phyloP scores from a whole-genome alignment of 2,888 invertebrate genomes.

The Macaria liturata region DNA sequence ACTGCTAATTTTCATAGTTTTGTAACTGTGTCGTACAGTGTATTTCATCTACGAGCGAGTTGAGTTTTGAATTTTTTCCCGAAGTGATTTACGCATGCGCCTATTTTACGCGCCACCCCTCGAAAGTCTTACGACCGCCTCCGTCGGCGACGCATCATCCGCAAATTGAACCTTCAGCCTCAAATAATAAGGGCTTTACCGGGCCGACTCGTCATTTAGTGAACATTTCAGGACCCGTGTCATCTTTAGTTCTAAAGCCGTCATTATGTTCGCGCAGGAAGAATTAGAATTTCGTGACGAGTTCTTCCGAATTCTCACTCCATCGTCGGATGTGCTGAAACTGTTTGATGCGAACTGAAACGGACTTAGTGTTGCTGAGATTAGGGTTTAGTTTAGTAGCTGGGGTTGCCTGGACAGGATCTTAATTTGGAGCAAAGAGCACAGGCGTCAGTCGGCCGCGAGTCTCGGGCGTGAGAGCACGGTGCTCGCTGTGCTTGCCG shows the following conservation, averaged over 20 bases:
- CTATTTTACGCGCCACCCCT: slow-evolving; percentile 79
- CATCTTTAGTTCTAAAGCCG: slow-evolving; percentile 74
- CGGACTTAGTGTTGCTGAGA: slow-evolving; percentile 33
- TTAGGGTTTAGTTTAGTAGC: slow-evolving; percentile 52
- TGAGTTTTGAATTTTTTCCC: slow-evolving; percentile 66
- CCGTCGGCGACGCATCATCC: slow-evolving; percentile 56
- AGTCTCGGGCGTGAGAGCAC: slow-evolving; percentile 62
- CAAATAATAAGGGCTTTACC: slow-evolving; percentile 56
- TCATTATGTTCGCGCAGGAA: slow-evolving; percentile 76
- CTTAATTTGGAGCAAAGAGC: slow-evolving; percentile 56
- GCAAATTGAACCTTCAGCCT: slow-evolving; percentile 71
- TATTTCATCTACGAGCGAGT: slow-evolving; percentile 43
- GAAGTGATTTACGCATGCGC: slow-evolving; percentile 77
- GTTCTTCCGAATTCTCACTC: slow-evolving; percentile 57
- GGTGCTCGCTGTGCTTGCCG: slow-evolving; percentile 40
- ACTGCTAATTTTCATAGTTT: too few relatives aligned
- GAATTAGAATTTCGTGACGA: slow-evolving; percentile 75
- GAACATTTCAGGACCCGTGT: slow-evolving; percentile 63
- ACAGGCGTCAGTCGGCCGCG: slow-evolving; percentile 70
- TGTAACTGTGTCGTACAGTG: background rate
- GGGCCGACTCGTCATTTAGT: slow-evolving; percentile 52
- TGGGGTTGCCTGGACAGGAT: slow-evolving; percentile 44
- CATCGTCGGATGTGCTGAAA: slow-evolving; percentile 38
- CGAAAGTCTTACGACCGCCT: slow-evolving; percentile 79
- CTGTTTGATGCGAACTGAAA: slow-evolving; percentile 37